Evolutionary conservation across 2,797 vertebrate genomes (phyloP).

Genomic region (Saxicola maurus): DNA sequence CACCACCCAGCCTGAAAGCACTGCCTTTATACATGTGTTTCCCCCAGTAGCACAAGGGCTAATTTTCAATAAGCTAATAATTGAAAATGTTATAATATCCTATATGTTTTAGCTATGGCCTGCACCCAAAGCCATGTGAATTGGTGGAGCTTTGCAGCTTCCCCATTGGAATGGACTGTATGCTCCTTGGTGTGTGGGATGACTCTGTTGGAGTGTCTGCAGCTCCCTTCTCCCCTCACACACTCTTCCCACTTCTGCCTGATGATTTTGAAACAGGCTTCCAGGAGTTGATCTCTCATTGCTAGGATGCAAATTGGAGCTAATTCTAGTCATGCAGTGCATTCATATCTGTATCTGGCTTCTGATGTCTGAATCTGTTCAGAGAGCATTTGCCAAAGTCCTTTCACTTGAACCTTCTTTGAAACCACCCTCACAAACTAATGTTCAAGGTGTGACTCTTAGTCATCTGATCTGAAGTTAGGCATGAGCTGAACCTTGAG

Average conservation of each 20-base stretch:
- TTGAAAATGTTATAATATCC: not conserved
- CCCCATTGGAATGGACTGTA: rapidly evolving
- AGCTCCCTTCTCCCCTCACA: not conserved
- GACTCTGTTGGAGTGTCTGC: not conserved
- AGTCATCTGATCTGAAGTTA: not conserved
- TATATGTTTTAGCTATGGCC: not conserved
- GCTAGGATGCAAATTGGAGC: not conserved
- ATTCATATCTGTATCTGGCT: not conserved
- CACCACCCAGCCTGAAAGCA: not conserved
- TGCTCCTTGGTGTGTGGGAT: not conserved
- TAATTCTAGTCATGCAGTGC: not conserved
- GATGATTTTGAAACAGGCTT: not conserved
- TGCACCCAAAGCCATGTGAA: not conserved
- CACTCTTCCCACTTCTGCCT: not conserved
- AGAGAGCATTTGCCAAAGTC: not conserved
- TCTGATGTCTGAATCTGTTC: not conserved
- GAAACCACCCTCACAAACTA: not conserved
- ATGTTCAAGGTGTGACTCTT: not conserved
- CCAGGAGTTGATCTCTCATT: not conserved
- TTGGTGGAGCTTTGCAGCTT: not conserved
- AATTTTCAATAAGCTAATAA: not conserved
- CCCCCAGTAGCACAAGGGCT: not conserved
- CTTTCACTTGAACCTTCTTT: not conserved
- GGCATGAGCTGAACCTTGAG: not conserved
- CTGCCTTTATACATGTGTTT: not conserved